These are phyloP conservation scores for Eciton burchellii DNA, from an alignment of 1,140 invertebrate genomes.

Conservation along the genomic window DNA sequence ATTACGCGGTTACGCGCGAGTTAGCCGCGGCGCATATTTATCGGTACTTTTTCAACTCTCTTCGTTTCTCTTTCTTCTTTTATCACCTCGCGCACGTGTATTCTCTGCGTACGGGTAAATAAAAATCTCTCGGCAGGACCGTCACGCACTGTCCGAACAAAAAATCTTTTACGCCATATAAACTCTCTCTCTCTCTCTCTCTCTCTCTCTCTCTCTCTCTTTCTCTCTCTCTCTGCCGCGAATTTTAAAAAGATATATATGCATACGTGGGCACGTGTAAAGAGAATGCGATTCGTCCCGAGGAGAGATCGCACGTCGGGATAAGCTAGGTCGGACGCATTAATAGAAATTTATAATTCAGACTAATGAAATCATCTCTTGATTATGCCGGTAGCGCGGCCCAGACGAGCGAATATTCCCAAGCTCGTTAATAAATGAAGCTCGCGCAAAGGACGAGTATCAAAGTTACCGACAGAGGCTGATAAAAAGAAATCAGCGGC, in stretches of 20 bases:
- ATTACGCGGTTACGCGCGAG: constrained; percentile 14
- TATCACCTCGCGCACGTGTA: not conserved
- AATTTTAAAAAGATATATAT: not conserved
- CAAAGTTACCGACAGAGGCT: constrained; percentile 49
- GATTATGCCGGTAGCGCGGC: constrained; percentile 30
- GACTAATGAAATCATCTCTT: constrained; percentile 56
- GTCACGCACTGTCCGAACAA: constrained; percentile 1
- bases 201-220: too few relatives aligned
- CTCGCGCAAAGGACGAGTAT: constrained; percentile 46
- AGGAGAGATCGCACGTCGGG: constrained; percentile 36
- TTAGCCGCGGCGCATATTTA: constrained; percentile 16
- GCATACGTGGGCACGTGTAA: too few relatives aligned
- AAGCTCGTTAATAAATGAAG: constrained; percentile 60
- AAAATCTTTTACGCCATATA: constrained; percentile 19
- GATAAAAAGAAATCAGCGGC: constrained; percentile 69
- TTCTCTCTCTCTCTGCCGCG: too few relatives aligned
- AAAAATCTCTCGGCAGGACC: not conserved
- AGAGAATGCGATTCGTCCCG: not conserved
- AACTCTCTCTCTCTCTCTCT: too few relatives aligned
- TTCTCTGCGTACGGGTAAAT: not conserved
- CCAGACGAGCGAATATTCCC: constrained; percentile 45
- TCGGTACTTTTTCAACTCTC: constrained; percentile 24
- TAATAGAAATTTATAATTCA: constrained; percentile 62
- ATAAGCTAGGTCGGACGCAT: constrained; percentile 45
- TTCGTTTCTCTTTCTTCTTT: not conserved